Base-by-base conservation (phyloP, 1,140 invertebrate species). In the Drosophila leontia region DNA sequence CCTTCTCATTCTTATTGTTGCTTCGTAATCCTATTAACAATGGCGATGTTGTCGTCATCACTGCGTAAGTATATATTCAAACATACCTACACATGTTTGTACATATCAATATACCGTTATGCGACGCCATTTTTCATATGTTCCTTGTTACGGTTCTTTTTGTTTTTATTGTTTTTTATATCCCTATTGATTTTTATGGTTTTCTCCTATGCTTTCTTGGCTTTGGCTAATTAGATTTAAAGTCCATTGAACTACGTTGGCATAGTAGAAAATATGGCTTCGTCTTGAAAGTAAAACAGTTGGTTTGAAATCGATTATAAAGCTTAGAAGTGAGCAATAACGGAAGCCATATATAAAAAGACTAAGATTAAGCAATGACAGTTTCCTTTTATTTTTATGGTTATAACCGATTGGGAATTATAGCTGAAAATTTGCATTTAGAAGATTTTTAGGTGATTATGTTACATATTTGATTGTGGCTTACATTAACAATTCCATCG, bases 11-110 rank as follows among this genome's bases (percentile, higher is more conserved):
- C 26, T 44, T 70, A 42, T 50, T 80, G 77, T 75, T 80, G 84
- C 85, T 84, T 84, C 80, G 77, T 87, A 87, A 87, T 87, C 84
- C 84, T 87, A 87, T 87, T 87, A 87, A 84, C 80, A 88, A 88
- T 88, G 77, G 77, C 77, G 80, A 64, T 61, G 61, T 59, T 76
- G 75, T 71, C 51, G 76, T 78, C 75, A 67, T 80, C 64, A 65
- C 65, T 70, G 84, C 75, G 57, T 77, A 62, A 45, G 50, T 51
- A 47, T 57, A 45, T 58, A 51, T 23, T 17, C n/a, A 70, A 37
- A 74, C 50, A 58, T 41, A 69, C 13, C 48, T 41, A 59, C 69
- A 59, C 42, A 47, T 48, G 41, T 60, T 26, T 35, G 48, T 19
- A 51, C n/a, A 71, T 71, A 50, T 53, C 19, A 53, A 45, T 51